phyloP scores from a whole-genome alignment of 2,113 vertebrate species.

The Mionectes macconnelli region DNA sequence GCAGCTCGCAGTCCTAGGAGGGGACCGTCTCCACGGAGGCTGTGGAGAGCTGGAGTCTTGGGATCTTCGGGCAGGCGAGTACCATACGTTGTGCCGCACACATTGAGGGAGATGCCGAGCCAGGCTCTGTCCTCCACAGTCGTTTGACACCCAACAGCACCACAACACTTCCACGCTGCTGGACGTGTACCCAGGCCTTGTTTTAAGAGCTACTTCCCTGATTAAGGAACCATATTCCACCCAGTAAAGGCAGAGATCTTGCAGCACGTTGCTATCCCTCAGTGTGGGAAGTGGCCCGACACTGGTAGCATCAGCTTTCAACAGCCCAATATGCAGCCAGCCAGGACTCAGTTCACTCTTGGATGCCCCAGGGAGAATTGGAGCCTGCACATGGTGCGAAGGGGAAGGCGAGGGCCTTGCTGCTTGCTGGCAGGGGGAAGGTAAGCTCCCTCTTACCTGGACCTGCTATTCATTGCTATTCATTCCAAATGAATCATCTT shows the following conservation, averaged over 20 bases:
- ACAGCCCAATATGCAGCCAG: not conserved
- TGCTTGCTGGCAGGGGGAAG: constrained; percentile 42
- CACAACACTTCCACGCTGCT: not conserved
- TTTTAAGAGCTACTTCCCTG: constrained; percentile 10
- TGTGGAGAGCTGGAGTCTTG: not conserved
- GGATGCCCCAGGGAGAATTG: constrained; percentile 40
- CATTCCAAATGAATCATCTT: constrained; percentile 48
- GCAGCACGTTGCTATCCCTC: constrained; percentile 46
- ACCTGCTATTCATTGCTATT: constrained; percentile 62
- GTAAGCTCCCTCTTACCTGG: constrained; percentile 33
- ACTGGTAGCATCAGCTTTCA: constrained; percentile 15
- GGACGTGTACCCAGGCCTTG: not conserved
- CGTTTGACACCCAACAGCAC: not conserved
- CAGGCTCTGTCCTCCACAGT: not conserved
- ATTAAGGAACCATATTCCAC: constrained; percentile 16
- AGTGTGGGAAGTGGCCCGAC: not conserved
- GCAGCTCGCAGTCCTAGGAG: not conserved
- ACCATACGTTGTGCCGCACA: not conserved
- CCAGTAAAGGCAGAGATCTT: constrained; percentile 19
- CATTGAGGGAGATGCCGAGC: not conserved
- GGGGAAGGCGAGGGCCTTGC: constrained; percentile 38
- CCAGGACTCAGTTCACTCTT: constrained; percentile 44
- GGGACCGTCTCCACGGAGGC: not conserved
- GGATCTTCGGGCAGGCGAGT: not conserved
- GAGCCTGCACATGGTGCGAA: constrained; percentile 35